Percentiles rank a stretch among this genome's conserved stretches.
Evolutionary conservation across 2,797 vertebrate genomes (phyloP).

Genomic region (Somateria mollissima): DNA sequence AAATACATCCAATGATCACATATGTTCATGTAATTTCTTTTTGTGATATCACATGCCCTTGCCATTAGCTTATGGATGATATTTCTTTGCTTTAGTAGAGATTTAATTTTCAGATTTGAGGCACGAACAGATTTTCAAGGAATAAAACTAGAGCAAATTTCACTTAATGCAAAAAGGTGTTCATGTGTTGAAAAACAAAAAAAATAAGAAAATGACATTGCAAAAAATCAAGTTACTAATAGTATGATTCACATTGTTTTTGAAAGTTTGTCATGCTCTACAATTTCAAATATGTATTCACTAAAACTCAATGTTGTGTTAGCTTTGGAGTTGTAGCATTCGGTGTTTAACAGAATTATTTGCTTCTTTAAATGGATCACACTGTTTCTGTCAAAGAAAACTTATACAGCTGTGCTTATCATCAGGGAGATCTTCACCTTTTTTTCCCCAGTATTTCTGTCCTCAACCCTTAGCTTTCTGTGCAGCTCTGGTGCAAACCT

Average conservation of each 20-base stretch:
- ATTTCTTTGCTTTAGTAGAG: neutral
- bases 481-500: neutral
- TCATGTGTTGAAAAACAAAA: neutral
- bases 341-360: neutral
- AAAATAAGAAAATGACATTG: neutral
- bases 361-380: neutral
- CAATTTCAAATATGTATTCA: too few relatives aligned
- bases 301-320: neutral
- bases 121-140: neutral
- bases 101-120: conserved; percentile 27
- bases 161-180: neutral
- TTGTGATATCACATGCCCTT: neutral
- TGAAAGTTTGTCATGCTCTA: neutral
- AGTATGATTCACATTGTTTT: neutral
- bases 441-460: neutral
- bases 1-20: neutral
- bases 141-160: conserved; percentile 1
- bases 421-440: neutral
- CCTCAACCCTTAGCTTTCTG: neutral
- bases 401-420: neutral
- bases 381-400: neutral
- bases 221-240: too few relatives aligned
- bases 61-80: neutral
- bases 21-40: too few relatives aligned
- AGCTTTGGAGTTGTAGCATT: neutral